Percentiles rank a stretch among this genome's conserved stretches.
Evolutionary conservation across 2,797 vertebrate genomes (phyloP).

Genomic region (Columba guinea): DNA sequence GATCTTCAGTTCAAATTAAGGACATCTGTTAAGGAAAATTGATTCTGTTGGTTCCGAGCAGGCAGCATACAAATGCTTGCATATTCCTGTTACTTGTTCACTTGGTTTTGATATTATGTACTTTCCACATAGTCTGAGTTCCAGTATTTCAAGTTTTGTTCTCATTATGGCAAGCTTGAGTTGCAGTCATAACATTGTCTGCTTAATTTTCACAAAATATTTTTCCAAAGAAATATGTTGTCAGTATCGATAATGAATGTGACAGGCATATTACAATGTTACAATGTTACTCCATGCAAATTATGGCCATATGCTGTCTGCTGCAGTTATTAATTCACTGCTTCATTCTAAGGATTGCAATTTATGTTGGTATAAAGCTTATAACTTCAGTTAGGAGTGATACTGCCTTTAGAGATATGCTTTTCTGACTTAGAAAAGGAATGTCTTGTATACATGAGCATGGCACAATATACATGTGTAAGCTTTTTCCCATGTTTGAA

Average conservation of each 20-base stretch:
- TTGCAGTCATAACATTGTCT: neutral
- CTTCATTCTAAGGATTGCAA: neutral
- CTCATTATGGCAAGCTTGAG: neutral
- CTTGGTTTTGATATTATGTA: neutral
- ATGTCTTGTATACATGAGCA: neutral
- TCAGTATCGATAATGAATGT: neutral
- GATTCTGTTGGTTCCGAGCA: neutral
- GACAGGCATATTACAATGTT: neutral
- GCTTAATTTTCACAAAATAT: slow-evolving; percentile 2
- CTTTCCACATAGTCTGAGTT: neutral
- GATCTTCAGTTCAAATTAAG: neutral
- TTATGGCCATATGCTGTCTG: neutral
- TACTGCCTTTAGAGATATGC: neutral
- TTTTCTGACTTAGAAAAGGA: neutral
- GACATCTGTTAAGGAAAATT: neutral
- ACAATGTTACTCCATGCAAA: neutral
- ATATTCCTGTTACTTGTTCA: neutral
- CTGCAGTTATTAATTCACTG: neutral
- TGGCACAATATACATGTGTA: rapidly evolving
- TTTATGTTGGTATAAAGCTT: neutral
- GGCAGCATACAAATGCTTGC: neutral
- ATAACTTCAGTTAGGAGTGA: neutral
- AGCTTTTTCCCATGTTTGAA: neutral
- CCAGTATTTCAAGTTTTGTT: neutral
- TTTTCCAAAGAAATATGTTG: neutral